Conservation (phyloP, 2,888 invertebrate species). For the Ormia ochracea region DNA sequence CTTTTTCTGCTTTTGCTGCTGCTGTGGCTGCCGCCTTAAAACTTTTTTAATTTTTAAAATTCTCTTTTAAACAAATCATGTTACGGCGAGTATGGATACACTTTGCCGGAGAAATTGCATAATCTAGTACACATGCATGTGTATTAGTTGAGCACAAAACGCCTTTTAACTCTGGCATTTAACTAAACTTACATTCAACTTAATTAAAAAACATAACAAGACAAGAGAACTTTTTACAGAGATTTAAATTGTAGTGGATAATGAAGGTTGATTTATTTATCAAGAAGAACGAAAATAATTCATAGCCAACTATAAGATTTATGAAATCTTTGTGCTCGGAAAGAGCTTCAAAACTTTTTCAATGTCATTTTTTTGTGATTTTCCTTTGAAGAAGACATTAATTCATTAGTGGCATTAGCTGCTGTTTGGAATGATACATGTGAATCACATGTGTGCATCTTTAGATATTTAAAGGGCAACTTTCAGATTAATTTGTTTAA, state of each 20-base stretch:
- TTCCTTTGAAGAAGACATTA: neutral
- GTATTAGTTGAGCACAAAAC: slow-evolving; percentile 29
- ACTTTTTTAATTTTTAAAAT: slow-evolving; percentile 11
- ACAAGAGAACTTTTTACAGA: neutral
- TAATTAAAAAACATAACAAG: neutral
- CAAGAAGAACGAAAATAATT: neutral
- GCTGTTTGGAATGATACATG: slow-evolving; percentile 10
- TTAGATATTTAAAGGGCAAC: slow-evolving; percentile 22
- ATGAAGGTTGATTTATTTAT: neutral
- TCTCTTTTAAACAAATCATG: slow-evolving; percentile 7
- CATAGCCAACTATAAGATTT: neutral
- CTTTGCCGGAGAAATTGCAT: slow-evolving; percentile 34
- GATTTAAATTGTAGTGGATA: neutral
- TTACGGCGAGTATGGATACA: neutral
- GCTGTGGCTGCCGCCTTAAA: slow-evolving; percentile 1
- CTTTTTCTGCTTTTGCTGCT: neutral
- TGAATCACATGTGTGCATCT: slow-evolving; percentile 40
- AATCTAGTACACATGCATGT: slow-evolving; percentile 14
- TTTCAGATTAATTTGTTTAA: slow-evolving; percentile 39
- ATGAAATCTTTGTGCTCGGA: no score
- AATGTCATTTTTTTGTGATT: neutral
- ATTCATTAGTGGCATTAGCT: neutral
- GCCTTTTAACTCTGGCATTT: slow-evolving; percentile 64
- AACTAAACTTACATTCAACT: slow-evolving; percentile 12
- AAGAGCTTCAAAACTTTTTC: neutral